These are phyloP conservation scores for Linnaemya vulpina DNA, from an alignment of 2,888 invertebrate species.

Conservation along the genomic window DNA sequence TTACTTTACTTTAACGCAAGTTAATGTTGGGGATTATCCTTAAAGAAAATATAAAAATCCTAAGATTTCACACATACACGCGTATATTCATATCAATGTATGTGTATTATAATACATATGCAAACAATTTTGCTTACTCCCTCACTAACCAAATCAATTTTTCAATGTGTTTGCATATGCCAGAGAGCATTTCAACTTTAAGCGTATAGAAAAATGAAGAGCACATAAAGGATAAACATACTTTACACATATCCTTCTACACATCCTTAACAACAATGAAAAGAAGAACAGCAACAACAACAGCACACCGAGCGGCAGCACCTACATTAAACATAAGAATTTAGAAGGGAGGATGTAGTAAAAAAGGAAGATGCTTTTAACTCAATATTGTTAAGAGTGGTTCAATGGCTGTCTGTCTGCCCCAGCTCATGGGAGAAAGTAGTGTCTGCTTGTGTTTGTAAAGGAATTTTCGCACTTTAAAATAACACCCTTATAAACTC, in stretches of 20 bases:
- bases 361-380: constrained; percentile 64
- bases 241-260: constrained; percentile 63
- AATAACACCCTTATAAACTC: constrained; percentile 50
- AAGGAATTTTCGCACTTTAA: constrained; percentile 70
- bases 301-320: constrained; percentile 22
- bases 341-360: neutral
- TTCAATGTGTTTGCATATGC: constrained; percentile 70
- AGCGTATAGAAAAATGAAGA: constrained; percentile 33
- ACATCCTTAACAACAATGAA: constrained; percentile 59
- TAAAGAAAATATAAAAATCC: constrained; percentile 71
- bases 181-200: constrained; percentile 64
- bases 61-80: constrained; percentile 48
- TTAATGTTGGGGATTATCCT: constrained; percentile 74
- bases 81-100: neutral
- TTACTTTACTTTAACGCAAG: constrained; percentile 61
- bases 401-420: constrained; percentile 33
- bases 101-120: constrained; percentile 13
- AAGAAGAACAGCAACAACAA: constrained; percentile 33
- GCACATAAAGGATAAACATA: constrained; percentile 67
- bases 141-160: constrained; percentile 68
- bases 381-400: constrained; percentile 64
- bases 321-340: constrained; percentile 35
- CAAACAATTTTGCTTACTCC: constrained; percentile 21
- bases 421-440: neutral
- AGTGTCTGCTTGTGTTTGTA: constrained; percentile 50